These are phyloP conservation scores for Rhynchomys soricoides DNA, from an alignment of 2,113 vertebrate genomes.

Conservation along the genomic window DNA sequence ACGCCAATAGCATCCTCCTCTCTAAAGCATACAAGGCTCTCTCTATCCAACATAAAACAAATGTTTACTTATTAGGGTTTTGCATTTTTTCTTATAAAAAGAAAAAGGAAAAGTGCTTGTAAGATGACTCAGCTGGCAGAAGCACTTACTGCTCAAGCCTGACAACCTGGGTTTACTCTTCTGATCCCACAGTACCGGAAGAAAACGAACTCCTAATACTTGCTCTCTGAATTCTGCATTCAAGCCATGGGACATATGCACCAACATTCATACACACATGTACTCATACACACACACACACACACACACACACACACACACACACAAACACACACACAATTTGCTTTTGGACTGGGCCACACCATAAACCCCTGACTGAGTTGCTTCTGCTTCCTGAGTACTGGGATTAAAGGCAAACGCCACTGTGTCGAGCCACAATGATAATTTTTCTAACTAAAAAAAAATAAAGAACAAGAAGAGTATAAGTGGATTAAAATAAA, in stretches of 20 bases:
- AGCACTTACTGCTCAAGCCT: background rate
- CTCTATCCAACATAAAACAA: slow-evolving; percentile 55
- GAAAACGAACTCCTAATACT: background rate
- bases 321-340: background rate
- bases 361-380: background rate
- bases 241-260: background rate
- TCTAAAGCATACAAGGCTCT: slow-evolving; percentile 45
- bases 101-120: background rate
- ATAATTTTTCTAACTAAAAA: background rate
- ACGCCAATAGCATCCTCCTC: slow-evolving; percentile 40
- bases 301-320: background rate
- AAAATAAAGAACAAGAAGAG: slow-evolving; percentile 20
- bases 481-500: slow-evolving; percentile 45
- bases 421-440: background rate
- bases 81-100: slow-evolving; percentile 32
- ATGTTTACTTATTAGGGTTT: slow-evolving; percentile 15
- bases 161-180: background rate
- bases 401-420: background rate
- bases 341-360: background rate
- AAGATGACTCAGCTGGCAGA: background rate
- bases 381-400: background rate
- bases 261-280: background rate
- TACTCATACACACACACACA: background rate
- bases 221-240: background rate
- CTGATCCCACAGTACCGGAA: background rate